Evolutionary conservation across 2,113 vertebrate species (phyloP).

Genomic region (Irena cyanogastra): DNA sequence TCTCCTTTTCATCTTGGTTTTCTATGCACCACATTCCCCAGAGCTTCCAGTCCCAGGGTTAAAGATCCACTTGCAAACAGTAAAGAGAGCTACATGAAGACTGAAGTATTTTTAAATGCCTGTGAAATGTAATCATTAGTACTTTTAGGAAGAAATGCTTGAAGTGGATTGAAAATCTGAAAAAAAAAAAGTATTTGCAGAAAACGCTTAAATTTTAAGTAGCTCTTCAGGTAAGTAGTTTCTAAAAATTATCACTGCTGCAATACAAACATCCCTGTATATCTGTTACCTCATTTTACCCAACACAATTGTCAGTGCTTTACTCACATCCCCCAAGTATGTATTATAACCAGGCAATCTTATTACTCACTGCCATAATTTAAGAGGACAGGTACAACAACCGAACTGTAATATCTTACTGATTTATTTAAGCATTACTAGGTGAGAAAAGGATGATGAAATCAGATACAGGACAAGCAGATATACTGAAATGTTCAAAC

Average conservation of each 20-base stretch:
- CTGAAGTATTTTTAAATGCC: not conserved
- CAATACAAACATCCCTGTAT: not conserved
- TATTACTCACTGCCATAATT: not conserved
- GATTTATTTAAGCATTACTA: not conserved
- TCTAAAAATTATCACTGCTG: not conserved
- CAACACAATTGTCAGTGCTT: not conserved
- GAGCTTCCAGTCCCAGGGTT: not conserved
- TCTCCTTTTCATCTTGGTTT: not conserved
- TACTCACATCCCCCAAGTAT: rapidly evolving
- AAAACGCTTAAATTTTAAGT: not conserved
- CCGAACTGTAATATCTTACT: not conserved
- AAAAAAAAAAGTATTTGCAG: rapidly evolving
- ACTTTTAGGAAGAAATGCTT: not conserved
- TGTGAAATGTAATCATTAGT: not conserved
- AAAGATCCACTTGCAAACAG: not conserved
- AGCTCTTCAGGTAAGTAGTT: not conserved
- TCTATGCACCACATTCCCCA: not conserved
- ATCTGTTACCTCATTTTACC: not conserved
- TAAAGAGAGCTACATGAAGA: not conserved
- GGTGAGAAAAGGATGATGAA: not conserved
- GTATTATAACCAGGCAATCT: not conserved
- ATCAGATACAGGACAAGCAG: not conserved
- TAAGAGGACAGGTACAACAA: not conserved
- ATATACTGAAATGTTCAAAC: not conserved
- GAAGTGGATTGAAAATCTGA: not conserved